phyloP scores from a whole-genome alignment of 2,113 vertebrate genomes.

The Sphyrna mokarran region DNA sequence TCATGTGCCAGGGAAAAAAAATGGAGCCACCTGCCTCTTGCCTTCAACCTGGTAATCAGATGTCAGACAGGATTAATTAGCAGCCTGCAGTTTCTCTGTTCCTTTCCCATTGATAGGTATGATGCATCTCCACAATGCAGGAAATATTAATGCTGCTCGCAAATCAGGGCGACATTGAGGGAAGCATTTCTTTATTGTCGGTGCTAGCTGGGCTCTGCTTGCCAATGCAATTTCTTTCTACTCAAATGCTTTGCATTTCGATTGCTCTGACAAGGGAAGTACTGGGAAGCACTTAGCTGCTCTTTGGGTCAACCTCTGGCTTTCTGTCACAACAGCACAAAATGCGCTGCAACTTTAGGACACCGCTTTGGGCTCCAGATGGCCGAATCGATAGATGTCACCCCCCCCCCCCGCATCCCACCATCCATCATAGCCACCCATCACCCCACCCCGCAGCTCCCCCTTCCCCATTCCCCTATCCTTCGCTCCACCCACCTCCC shows the following conservation, averaged over 20 bases:
- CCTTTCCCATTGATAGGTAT: constrained; percentile 54
- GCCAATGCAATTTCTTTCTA: constrained; percentile 67
- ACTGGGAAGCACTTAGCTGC: constrained; percentile 87
- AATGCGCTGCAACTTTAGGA: not conserved
- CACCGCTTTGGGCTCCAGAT: not conserved
- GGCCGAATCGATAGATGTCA: not conserved
- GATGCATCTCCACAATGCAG: constrained; percentile 68
- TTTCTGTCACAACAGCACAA: not conserved
- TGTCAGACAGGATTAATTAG: constrained; percentile 82
- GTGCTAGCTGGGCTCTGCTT: constrained; percentile 56
- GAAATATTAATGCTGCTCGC: constrained; percentile 56
- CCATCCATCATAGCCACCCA: too few species aligned
- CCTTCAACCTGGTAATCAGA: constrained; percentile 72
- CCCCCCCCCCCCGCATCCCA: too few species aligned
- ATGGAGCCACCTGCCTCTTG: constrained; percentile 51
- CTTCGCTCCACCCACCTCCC: too few species aligned
- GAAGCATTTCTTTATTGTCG: constrained; percentile 60
- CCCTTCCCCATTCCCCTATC: too few species aligned
- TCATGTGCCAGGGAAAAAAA: constrained; percentile 50
- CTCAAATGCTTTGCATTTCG: constrained; percentile 68
- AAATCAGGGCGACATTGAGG: constrained; percentile 62
- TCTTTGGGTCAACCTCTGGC: constrained; percentile 67
- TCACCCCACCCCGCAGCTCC: too few species aligned
- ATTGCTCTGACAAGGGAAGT: constrained; percentile 76
- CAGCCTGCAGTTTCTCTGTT: constrained; percentile 62